Conservation (phyloP, 35 echinoderm and acorn worm species). For the Heliocidaris erythrogramma region DNA sequence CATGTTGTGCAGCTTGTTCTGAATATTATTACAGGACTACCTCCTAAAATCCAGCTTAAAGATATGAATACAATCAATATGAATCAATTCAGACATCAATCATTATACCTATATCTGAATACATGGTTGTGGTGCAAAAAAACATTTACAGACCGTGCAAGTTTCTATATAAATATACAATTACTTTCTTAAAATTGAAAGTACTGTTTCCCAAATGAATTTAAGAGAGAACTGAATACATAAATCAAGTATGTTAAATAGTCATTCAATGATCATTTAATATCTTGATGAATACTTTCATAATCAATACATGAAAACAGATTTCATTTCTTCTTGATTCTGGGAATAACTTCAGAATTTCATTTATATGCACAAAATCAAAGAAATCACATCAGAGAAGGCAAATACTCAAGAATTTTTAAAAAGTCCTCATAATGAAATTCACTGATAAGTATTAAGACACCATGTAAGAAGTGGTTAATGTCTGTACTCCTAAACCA, state of each 20-base stretch:
- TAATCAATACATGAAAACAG: not conserved
- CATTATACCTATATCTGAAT: slow-evolving; percentile 1
- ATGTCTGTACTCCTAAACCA: not conserved
- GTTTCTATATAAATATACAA: not conserved
- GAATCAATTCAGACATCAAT: not conserved
- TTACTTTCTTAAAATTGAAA: slow-evolving; percentile 13
- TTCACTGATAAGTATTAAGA: not conserved
- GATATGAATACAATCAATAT: not conserved
- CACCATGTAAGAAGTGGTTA: not conserved
- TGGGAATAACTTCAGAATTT: not conserved
- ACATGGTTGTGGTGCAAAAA: not conserved
- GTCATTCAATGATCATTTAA: no score
- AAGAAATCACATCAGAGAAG: not conserved
- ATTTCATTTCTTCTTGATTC: not conserved
- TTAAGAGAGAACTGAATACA: not conserved
- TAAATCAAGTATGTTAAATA: not conserved
- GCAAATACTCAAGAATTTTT: not conserved
- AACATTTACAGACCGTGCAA: slow-evolving; percentile 17
- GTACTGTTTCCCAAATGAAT: not conserved
- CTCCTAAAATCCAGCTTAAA: slow-evolving; percentile 10
- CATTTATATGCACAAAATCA: not conserved
- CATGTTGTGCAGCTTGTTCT: slow-evolving; percentile 28
- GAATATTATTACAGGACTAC: slow-evolving; percentile 19
- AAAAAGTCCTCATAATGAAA: not conserved
- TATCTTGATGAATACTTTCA: not conserved